Conservation (phyloP, 2,797 vertebrate species). For the Dallia pectoralis region DNA sequence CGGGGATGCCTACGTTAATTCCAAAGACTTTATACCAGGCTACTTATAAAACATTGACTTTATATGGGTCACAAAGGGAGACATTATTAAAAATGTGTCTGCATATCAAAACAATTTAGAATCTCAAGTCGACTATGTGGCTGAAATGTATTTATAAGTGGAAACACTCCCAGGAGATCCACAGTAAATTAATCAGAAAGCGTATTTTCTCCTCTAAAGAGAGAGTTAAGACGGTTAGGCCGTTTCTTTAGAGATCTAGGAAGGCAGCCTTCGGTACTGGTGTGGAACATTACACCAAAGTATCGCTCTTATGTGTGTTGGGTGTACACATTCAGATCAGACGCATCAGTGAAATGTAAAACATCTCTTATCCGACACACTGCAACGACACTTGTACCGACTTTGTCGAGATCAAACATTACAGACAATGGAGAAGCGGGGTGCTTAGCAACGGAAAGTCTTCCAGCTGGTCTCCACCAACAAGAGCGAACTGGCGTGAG, state of each 20-base stretch:
- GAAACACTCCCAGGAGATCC: neutral
- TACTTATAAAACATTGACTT: slow-evolving; percentile 1
- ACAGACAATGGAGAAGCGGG: neutral
- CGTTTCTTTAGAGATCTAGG: neutral
- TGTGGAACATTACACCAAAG: neutral
- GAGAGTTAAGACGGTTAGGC: neutral
- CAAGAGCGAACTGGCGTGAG: neutral
- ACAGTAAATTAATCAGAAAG: neutral
- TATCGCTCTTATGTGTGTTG: neutral
- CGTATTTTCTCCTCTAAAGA: neutral
- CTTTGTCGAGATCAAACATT: neutral
- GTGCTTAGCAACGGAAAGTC: neutral
- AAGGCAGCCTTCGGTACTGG: neutral
- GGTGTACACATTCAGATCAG: neutral
- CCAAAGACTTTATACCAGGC: slow-evolving; percentile 5
- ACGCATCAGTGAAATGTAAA: neutral
- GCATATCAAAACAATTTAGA: slow-evolving; percentile 4
- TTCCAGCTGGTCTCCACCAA: neutral
- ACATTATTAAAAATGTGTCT: slow-evolving; percentile 6
- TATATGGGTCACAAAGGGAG: neutral
- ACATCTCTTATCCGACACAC: no score
- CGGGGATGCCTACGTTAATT: slow-evolving; percentile 4
- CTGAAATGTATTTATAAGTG: neutral
- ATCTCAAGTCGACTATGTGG: slow-evolving; percentile 9
- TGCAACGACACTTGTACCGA: neutral